Evolutionary conservation across 2,797 vertebrate species (phyloP), one percentile per base, ranked within the genome.

Genomic region (Nannoperca obscura): DNA sequence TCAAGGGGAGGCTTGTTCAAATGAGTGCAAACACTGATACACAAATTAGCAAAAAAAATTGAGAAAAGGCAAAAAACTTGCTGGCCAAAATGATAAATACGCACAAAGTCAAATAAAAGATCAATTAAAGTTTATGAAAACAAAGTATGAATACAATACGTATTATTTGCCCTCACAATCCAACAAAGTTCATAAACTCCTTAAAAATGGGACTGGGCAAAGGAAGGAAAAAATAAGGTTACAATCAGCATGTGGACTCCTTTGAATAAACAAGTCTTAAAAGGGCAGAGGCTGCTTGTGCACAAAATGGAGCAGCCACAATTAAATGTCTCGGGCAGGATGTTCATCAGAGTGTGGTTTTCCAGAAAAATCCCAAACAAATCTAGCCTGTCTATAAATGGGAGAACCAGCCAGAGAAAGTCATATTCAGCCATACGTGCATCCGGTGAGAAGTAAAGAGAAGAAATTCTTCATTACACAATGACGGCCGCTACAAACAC

Each of bases 281-380:
- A 92, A 92, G 86, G 75, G 82, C 78, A 88, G 78, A 80, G 82
- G 50, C 78, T 85, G 88, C 78, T 82, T 65, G 79, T 84, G 90
- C 85, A 82, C 87, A 90, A 91, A 92, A 92, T 59, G 78, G 87
- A 80, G 81, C 85, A 85, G 90, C 92, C 85, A 91, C 88, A 91
- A 92, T 94, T 89, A 93, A 93, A 93, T 67, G 85, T 92, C 87
- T 91, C 36, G 57, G 88, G 90, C 93, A 93, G 94, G 93, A 95
- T 91, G 93, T 93, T 93, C 93, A 94, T 94, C 93, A 95, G 93
- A 89, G 88, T 93, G 93, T 86, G 93, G 93, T 93, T 93, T 92
- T 82, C 81, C 52, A 57, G 46, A 92, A 91, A 92, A 92, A 87
- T 88, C 74, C 87, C 78, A 91, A 93, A 91, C 89, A 92, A 91